Conservation (phyloP, 2,888 invertebrate genomes). For the Cosmia trapezina region DNA sequence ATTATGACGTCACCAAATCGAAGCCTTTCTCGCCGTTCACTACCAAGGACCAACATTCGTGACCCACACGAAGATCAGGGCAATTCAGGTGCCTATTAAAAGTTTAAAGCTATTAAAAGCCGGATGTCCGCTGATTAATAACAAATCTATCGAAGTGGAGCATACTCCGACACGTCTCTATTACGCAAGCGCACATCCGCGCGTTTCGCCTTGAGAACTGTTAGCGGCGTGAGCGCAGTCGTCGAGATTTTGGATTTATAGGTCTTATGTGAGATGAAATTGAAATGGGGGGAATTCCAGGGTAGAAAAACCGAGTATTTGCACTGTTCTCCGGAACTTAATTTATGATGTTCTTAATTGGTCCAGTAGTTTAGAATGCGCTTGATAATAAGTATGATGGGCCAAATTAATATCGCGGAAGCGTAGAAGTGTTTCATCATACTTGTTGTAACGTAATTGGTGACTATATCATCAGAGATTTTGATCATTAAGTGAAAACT, state of each 20-base stretch:
- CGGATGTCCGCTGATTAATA: constrained; percentile 66
- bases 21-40: constrained; percentile 31
- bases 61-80: constrained; percentile 53
- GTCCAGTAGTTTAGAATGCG: no score
- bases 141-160: constrained; percentile 64
- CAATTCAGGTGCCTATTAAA: constrained; percentile 45
- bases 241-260: constrained; percentile 51
- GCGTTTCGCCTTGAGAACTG: constrained; percentile 71
- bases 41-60: constrained; percentile 39
- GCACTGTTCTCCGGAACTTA: constrained; percentile 1
- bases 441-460: no score
- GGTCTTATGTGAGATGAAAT: constrained; percentile 34
- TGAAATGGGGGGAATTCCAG: constrained; percentile 6
- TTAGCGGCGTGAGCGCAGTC: constrained; percentile 58
- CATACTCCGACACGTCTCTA: constrained; percentile 51
- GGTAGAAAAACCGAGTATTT: background rate
- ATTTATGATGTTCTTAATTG: background rate
- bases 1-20: constrained; percentile 19
- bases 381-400: background rate
- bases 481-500: no score
- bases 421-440: background rate
- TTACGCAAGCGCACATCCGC: constrained; percentile 69
- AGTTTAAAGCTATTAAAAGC: constrained; percentile 49
- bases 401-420: background rate
- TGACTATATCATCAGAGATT: no score